phyloP scores from a whole-genome alignment of 64 coral and sea anemone genomes.

The Dendrophyllia cribrosa region DNA sequence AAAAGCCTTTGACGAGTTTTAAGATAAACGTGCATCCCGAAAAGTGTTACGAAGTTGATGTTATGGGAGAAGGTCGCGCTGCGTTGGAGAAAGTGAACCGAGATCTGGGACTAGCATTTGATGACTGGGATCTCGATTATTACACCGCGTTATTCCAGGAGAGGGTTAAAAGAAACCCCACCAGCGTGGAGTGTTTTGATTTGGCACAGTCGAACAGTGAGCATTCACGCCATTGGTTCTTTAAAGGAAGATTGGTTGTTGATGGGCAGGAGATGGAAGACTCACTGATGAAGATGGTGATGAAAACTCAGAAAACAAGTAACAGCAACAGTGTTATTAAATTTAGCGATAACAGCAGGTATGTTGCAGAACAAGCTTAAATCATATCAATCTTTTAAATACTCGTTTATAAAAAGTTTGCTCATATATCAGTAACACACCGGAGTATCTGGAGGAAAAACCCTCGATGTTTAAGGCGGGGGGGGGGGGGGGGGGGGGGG shows the following conservation, averaged over 20 bases:
- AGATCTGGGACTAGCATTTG: slow-evolving; percentile 93
- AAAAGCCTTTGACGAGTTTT: slow-evolving; percentile 83
- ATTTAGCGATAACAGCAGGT: slow-evolving; percentile 97
- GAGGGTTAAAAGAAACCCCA: slow-evolving; percentile 87
- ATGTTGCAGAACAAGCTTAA: background rate
- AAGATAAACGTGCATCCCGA: slow-evolving; percentile 69
- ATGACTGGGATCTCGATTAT: slow-evolving; percentile 95
- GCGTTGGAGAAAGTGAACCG: slow-evolving; percentile 90
- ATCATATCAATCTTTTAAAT: too few relatives aligned
- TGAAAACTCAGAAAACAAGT: slow-evolving; percentile 82
- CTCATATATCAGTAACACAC: too few relatives aligned
- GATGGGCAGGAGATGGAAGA: slow-evolving; percentile 85
- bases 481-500: too few relatives aligned
- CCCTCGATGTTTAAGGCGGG: too few relatives aligned
- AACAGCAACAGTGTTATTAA: slow-evolving; percentile 96
- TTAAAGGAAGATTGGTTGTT: slow-evolving; percentile 81
- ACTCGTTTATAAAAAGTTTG: too few relatives aligned
- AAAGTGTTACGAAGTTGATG: slow-evolving; percentile 84
- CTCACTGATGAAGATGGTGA: slow-evolving; percentile 95
- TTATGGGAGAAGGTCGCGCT: slow-evolving; percentile 54
- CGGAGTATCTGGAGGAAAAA: too few relatives aligned
- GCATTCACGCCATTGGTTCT: slow-evolving; percentile 98
- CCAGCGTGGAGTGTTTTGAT: slow-evolving; percentile 99
- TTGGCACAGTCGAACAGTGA: slow-evolving; percentile 97
- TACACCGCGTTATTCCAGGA: slow-evolving; percentile 91